Evolutionary conservation across 2,113 vertebrate genomes (phyloP).

Genomic region (Eulemur rufifrons): DNA sequence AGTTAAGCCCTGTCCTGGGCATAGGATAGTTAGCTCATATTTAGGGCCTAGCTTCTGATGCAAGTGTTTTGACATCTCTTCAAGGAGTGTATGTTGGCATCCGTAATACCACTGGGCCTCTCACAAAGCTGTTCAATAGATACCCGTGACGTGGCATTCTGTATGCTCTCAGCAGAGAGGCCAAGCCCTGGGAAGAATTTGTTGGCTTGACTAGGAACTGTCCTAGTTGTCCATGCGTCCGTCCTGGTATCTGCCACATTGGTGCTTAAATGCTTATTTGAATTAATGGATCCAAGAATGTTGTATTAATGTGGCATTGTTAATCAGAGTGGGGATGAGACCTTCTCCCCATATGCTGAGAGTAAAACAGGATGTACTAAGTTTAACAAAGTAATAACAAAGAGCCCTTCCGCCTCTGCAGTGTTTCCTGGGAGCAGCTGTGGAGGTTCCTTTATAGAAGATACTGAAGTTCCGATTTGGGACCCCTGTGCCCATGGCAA

Average conservation of each 20-base stretch:
- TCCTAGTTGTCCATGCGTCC: neutral
- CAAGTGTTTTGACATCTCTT: neutral
- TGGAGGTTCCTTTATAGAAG: too few relatives aligned
- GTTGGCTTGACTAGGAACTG: neutral
- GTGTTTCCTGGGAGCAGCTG: neutral
- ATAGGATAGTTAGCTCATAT: neutral
- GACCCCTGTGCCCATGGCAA: accelerated
- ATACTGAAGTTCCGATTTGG: neutral
- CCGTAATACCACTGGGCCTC: neutral
- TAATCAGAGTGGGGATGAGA: constrained; percentile 1
- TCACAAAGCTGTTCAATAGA: neutral
- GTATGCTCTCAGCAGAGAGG: neutral
- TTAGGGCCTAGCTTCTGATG: neutral
- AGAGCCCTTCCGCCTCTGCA: neutral
- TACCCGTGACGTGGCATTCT: neutral
- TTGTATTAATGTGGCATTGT: constrained; percentile 37
- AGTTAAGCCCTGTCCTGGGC: neutral
- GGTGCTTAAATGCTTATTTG: constrained; percentile 55
- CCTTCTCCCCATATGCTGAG: neutral
- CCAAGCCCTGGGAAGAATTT: neutral
- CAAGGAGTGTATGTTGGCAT: neutral
- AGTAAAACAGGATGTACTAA: neutral
- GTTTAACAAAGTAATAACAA: neutral
- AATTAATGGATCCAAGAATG: constrained; percentile 20
- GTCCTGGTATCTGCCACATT: constrained; percentile 1